Evolutionary conservation across 1,140 invertebrate species (phyloP).

Genomic region (Anastatus disparis): DNA sequence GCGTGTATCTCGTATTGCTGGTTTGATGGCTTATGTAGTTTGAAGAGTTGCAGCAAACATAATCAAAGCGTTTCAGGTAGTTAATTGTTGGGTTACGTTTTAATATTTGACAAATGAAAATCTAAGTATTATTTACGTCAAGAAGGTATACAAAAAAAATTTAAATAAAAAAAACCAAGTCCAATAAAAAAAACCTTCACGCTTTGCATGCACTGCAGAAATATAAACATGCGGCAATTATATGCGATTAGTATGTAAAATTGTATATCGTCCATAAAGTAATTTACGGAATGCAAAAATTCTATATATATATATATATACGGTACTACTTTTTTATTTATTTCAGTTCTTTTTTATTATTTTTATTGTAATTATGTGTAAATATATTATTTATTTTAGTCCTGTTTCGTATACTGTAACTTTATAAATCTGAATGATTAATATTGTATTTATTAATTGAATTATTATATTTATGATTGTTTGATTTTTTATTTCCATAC

Average conservation of each 20-base stretch:
- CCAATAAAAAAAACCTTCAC: constrained; percentile 1
- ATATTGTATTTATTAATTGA: neutral
- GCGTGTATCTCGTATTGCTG: too few species aligned
- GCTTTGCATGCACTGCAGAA: constrained; percentile 33
- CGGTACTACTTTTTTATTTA: neutral
- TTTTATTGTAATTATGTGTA: neutral
- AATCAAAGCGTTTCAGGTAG: too few species aligned
- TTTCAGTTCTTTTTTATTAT: neutral
- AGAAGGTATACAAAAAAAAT: neutral
- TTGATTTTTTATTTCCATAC: neutral
- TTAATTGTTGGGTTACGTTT: too few species aligned
- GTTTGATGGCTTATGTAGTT: too few species aligned
- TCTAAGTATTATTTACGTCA: neutral
- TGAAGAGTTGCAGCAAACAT: too few species aligned
- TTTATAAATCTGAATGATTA: constrained; percentile 2
- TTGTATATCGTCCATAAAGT: constrained; percentile 10
- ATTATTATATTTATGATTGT: neutral
- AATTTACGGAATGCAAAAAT: constrained; percentile 19
- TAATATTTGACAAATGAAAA: too few species aligned
- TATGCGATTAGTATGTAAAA: constrained; percentile 14
- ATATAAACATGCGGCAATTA: neutral
- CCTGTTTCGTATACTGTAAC: constrained; percentile 6
- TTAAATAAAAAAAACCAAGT: too few species aligned
- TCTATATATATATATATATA: too few species aligned
- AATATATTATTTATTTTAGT: constrained; percentile 1